Percentiles rank a stretch among this genome's conserved stretches.
These are phyloP conservation scores for Agrilus cyanescens DNA, from an alignment of 2,888 invertebrate genomes.

Conservation along the genomic window DNA sequence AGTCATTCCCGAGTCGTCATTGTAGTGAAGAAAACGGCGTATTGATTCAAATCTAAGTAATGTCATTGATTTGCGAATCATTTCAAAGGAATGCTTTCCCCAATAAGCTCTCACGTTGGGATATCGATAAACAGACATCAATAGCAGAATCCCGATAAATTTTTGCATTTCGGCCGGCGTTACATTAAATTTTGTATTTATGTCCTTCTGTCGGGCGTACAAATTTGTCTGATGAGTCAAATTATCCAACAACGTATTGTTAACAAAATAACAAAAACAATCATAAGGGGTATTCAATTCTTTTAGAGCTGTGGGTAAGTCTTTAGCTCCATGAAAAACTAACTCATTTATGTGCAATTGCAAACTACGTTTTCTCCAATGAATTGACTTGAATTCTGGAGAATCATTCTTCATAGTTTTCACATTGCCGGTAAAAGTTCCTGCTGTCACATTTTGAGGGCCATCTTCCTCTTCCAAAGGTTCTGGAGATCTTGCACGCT, in stretches of 20 bases:
- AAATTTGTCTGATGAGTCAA: neutral
- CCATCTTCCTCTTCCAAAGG: neutral
- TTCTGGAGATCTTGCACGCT: too few relatives aligned
- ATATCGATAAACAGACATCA: neutral
- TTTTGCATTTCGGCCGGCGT: neutral
- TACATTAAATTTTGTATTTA: neutral
- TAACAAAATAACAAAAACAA: neutral
- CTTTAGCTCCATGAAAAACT: neutral
- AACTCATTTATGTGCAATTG: neutral
- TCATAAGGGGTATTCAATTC: neutral
- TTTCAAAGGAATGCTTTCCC: neutral
- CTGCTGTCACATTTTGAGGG: neutral
- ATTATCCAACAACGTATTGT: neutral
- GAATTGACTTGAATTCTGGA: neutral
- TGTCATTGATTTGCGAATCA: neutral
- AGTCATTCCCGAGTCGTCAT: slow-evolving; percentile 13
- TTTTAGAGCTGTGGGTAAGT: neutral
- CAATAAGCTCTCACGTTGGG: neutral
- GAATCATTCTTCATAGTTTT: neutral
- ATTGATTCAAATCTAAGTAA: slow-evolving; percentile 1
- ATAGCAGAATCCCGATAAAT: neutral
- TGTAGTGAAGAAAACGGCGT: slow-evolving; percentile 11
- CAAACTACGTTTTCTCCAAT: neutral
- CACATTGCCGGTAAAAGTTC: neutral
- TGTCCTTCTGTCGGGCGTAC: neutral